phyloP scores from a whole-genome alignment of 2,113 vertebrate species.

The Hippoglossus stenolepis region DNA sequence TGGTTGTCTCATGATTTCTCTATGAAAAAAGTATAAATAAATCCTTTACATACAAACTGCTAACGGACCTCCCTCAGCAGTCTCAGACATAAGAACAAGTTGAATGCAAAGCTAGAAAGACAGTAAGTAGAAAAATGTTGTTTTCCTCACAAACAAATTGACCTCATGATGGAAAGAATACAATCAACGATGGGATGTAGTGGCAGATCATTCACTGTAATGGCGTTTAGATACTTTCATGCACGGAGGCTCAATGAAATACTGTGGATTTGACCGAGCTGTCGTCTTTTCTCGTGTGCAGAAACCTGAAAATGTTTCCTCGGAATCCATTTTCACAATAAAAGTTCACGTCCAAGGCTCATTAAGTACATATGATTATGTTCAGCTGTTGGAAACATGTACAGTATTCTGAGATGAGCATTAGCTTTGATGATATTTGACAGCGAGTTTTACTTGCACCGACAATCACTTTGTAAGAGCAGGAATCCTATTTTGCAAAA shows the following conservation, averaged over 20 bases:
- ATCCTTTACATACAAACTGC: conserved; percentile 68
- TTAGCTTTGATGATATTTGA: conserved; percentile 26
- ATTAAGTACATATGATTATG: conserved; percentile 9
- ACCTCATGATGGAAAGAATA: conserved; percentile 71
- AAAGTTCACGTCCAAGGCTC: conserved; percentile 15
- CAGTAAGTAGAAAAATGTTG: conserved; percentile 63
- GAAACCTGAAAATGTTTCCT: conserved; percentile 31
- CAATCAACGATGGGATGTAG: conserved; percentile 70
- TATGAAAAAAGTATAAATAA: conserved; percentile 79
- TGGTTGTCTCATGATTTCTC: conserved; percentile 72
- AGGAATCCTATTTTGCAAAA: conserved; percentile 39
- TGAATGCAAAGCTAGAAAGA: conserved; percentile 71
- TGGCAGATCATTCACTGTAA: conserved; percentile 56
- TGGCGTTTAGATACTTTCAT: conserved; percentile 45
- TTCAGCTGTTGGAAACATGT: conserved; percentile 34
- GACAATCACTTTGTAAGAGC: conserved; percentile 44
- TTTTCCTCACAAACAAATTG: conserved; percentile 55
- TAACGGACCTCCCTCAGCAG: conserved; percentile 54
- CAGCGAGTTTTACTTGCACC: conserved; percentile 36
- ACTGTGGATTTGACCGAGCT: conserved; percentile 40
- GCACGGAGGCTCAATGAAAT: conserved; percentile 46
- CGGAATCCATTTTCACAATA: conserved; percentile 34
- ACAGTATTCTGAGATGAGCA: conserved; percentile 28
- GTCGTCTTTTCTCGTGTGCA: neutral
- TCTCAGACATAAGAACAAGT: conserved; percentile 59